Base-by-base conservation (phyloP, 2,888 invertebrate genomes). In the Pandemis heparana region DNA sequence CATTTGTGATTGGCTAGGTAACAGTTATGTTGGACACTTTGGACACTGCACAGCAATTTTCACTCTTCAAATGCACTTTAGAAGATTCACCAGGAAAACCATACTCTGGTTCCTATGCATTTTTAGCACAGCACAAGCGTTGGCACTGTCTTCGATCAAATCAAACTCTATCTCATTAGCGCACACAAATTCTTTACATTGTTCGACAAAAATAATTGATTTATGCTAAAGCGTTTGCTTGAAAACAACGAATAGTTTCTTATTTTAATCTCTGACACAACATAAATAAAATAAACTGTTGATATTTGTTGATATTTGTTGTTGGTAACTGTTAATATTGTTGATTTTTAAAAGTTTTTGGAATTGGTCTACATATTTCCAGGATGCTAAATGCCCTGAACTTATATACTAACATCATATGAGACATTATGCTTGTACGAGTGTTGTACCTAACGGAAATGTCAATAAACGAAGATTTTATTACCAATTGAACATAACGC, bases 41-140 rank as follows among this genome's bases (percentile, higher is more conserved):
- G 77, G 76, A 77, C 78, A 77, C 79, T 79, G 85, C 86, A 86
- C 83, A 81, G 80, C 81, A 79, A 81, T 80, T 43, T 76, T 66
- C 70, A 38, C 79, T 80, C 76, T 78, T 77, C 76, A 80, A 77
- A 80, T 78, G 80, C 82, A 84, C 84, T 78, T 80, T 78, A 77
- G 74, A 69, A 70, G 59, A 76, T 64, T 63, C 38, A 62, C 56
- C 32, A 63, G 67, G 56, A 70, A 70, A 64, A 38, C 60, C 70
- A 62, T 43, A 41, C 66, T 71, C 65, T 66, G 51, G 65, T 61
- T 65, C 65, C 65, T 74, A 61, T 60, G 41, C 61, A 23, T 51
- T 65, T 64, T 51, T 6, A 41, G 65, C 74, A 65, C 60, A 64
- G 70, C 59, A 67, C 65, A 59, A 74, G 71, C 46, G 38, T 64